Percentiles rank a stretch among this genome's conserved stretches.
phyloP scores from a whole-genome alignment of 2,888 invertebrate species.

The Anticlea derivata region DNA sequence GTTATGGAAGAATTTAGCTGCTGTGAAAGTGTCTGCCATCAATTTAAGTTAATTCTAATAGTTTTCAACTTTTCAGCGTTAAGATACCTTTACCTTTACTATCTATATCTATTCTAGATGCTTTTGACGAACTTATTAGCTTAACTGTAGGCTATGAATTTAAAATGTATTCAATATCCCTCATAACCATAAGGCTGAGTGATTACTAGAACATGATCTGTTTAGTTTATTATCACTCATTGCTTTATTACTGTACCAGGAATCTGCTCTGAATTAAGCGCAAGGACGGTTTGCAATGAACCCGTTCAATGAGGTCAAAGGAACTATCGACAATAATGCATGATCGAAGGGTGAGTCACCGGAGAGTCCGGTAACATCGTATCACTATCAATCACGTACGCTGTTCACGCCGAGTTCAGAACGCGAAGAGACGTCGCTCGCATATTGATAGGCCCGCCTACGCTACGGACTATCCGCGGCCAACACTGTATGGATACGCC shows the following conservation, averaged over 20 bases:
- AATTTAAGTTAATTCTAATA: too few relatives aligned
- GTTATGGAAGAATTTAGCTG: background rate
- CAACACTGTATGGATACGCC: constrained; percentile 54
- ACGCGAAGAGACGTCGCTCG: constrained; percentile 55
- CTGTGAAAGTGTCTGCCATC: background rate
- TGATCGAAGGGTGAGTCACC: constrained; percentile 72
- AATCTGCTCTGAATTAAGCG: constrained; percentile 70
- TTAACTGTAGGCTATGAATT: constrained; percentile 23
- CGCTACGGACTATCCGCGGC: constrained; percentile 61
- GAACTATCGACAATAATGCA: constrained; percentile 68
- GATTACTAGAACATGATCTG: constrained; percentile 30
- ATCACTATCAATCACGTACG: constrained; percentile 64
- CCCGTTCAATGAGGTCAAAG: constrained; percentile 75
- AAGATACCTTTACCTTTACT: background rate
- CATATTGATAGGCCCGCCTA: constrained; percentile 71
- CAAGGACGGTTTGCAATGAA: constrained; percentile 75
- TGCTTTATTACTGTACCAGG: constrained; percentile 65
- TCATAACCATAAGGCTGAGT: constrained; percentile 15
- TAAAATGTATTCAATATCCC: constrained; percentile 13
- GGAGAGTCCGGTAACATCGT: constrained; percentile 65
- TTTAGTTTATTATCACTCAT: constrained; percentile 45
- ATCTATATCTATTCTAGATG: too few relatives aligned
- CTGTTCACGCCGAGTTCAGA: constrained; percentile 67
- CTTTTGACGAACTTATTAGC: constrained; percentile 27
- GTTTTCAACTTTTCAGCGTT: too few relatives aligned